These are phyloP conservation scores for Agrotis puta DNA, from an alignment of 2,888 invertebrate genomes.

Conservation along the genomic window DNA sequence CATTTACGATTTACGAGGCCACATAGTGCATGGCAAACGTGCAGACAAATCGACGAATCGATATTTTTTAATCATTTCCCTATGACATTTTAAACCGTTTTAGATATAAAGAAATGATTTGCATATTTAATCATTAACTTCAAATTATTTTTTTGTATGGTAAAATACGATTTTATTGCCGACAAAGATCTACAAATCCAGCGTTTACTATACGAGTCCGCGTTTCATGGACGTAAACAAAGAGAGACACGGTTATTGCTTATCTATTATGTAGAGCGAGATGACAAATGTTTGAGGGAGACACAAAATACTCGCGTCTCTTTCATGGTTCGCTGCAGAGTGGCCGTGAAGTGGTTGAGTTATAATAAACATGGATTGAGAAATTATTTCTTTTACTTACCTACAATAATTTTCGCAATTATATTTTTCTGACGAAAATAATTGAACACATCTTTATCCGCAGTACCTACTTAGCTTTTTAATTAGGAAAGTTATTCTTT, in stretches of 20 bases:
- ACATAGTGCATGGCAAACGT: conserved; percentile 81
- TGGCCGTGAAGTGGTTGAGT: conserved; percentile 68
- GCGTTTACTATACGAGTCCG: conserved; percentile 79
- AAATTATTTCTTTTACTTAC: conserved; percentile 52
- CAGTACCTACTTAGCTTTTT: not conserved
- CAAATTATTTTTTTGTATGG: not conserved
- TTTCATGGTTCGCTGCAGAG: conserved; percentile 69
- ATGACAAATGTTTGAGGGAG: conserved; percentile 70
- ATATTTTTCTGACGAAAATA: conserved; percentile 3
- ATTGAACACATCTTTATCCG: not conserved
- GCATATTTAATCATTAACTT: not conserved
- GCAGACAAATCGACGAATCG: conserved; percentile 78
- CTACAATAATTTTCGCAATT: conserved; percentile 22
- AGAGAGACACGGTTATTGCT: conserved; percentile 82
- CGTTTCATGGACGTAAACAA: conserved; percentile 87
- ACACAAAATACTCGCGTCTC: conserved; percentile 73
- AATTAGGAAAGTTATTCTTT: not conserved
- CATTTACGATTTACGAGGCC: conserved; percentile 88
- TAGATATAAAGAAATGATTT: conserved; percentile 7
- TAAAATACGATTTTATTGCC: conserved; percentile 9
- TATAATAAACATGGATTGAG: conserved; percentile 57
- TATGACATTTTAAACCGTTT: conserved; percentile 10
- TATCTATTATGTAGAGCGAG: conserved; percentile 78
- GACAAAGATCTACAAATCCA: conserved; percentile 67
- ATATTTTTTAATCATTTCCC: conserved; percentile 56